Evolutionary conservation across 2,888 invertebrate genomes (phyloP).

Genomic region (Eudemis profundana): DNA sequence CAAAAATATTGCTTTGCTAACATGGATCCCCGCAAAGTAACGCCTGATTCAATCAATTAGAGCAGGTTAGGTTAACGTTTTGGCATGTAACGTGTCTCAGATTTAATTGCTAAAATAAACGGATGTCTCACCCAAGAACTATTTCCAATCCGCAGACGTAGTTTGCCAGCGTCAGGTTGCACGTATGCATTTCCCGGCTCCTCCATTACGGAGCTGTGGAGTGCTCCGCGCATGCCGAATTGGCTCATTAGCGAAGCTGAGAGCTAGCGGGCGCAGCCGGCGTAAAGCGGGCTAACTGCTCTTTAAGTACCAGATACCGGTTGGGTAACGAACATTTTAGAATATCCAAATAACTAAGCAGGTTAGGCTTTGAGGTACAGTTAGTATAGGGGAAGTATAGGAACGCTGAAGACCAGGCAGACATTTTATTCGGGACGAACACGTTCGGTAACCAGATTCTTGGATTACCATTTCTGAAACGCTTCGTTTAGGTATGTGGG

Average conservation of each 20-base stretch:
- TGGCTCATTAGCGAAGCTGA: constrained; percentile 65
- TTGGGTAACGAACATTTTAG: neutral
- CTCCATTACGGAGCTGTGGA: constrained; percentile 17
- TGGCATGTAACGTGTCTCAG: neutral
- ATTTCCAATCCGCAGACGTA: constrained; percentile 21
- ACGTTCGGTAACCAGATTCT: no score
- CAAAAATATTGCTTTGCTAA: no score
- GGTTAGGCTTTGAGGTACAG: no score
- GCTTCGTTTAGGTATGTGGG: no score
- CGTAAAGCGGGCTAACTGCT: constrained; percentile 10
- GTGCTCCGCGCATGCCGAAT: constrained; percentile 65
- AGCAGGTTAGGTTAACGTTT: no score
- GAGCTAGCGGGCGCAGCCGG: constrained; percentile 50
- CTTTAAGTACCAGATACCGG: neutral
- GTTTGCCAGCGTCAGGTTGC: constrained; percentile 20
- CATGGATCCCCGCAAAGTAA: no score
- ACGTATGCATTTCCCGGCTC: constrained; percentile 57
- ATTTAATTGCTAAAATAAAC: neutral
- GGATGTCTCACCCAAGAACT: neutral
- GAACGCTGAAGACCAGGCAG: no score
- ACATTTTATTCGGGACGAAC: no score
- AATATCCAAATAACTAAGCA: no score
- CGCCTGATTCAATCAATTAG: no score
- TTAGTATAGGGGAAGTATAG: no score
- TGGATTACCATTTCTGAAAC: no score